Evolutionary conservation across 2,888 invertebrate genomes (phyloP), one percentile per base, ranked within the genome.

Genomic region (Caradrina kadenii): DNA sequence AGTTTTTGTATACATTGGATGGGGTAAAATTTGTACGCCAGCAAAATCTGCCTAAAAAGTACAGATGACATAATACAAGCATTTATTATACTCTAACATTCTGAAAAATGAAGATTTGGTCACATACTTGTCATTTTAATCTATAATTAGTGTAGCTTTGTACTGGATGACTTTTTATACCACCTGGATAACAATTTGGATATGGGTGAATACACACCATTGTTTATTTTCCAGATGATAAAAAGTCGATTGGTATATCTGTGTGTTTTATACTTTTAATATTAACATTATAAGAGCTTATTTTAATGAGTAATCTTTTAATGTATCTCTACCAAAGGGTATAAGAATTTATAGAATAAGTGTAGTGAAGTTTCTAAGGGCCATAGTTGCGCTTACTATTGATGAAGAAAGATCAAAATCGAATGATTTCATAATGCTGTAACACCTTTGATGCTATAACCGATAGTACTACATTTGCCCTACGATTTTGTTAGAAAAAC

Each of bases 1-100:
- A 2, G 90, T 96, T 7, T 94, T 95, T 74, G 90, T 96, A 39
- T 94, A 94, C 59, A 91, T 95, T 26, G 95, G 95, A 1, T 96
- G 96, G 96, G 96, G 96, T 0, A 95, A 92, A 81, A 86, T 91
- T 39, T 67, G 82, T 17, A 80, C 79, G 6, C 81, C 82, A 19
- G 82, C 87, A 22, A 82, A 85, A 73, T 63, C 74, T 19, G 72
- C 68, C 35, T 81, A 76, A 61, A 22, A 69, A n/a, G 19, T n/a
- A 53, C 39, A 42, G 22, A 21, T 54, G 35, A 15, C 17, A 53
- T 13, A 17, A 31, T n/a, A 17, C 6, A 49, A 17, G 52, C 64
- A 64, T 74, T 73, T 77, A 54, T n/a, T 56, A 55, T 21, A 59
- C 70, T 60, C 21, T 49, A 39, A 78, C 60, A 67, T 64, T 68